These are phyloP conservation scores for Megalops atlanticus DNA, from an alignment of 2,113 vertebrate species.

Conservation along the genomic window DNA sequence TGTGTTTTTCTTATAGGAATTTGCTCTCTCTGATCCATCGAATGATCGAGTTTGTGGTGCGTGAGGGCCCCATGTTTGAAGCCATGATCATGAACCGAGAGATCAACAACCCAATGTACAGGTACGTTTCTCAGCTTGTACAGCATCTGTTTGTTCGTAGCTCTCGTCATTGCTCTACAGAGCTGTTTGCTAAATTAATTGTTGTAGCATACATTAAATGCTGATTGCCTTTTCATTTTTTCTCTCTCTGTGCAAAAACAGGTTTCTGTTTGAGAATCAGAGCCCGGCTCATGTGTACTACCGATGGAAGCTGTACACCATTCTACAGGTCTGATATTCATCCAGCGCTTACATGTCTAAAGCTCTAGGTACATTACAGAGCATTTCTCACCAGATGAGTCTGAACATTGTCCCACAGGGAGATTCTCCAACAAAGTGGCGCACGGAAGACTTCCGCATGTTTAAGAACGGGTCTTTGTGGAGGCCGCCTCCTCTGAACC, in stretches of 20 bases:
- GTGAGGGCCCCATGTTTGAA: slow-evolving; percentile 99
- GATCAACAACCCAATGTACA: slow-evolving; percentile 98
- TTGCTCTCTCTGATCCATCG: slow-evolving; percentile 99
- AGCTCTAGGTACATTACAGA: neutral
- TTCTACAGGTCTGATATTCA: slow-evolving; percentile 84
- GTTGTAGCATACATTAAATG: neutral
- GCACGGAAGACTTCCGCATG: slow-evolving; percentile 95
- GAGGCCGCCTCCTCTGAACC: slow-evolving; percentile 94
- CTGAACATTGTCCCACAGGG: slow-evolving; percentile 70
- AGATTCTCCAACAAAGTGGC: slow-evolving; percentile 94
- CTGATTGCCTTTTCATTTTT: neutral
- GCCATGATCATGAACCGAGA: slow-evolving; percentile 99
- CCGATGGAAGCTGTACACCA: slow-evolving; percentile 96
- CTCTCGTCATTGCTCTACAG: neutral
- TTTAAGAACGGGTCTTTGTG: slow-evolving; percentile 97
- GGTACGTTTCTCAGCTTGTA: slow-evolving; percentile 66
- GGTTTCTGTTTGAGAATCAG: slow-evolving; percentile 99
- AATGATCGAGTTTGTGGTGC: slow-evolving; percentile 99
- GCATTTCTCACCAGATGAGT: neutral
- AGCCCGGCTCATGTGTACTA: slow-evolving; percentile 98
- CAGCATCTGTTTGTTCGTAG: neutral
- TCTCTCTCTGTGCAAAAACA: slow-evolving; percentile 51
- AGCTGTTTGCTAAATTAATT: neutral
- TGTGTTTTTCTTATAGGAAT: slow-evolving; percentile 99
- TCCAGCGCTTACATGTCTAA: neutral